A percentile compares a stretch with the other conserved stretches of the same genome.
Conservation (phyloP, 1,140 invertebrate species). For the Magallana gigas region DNA sequence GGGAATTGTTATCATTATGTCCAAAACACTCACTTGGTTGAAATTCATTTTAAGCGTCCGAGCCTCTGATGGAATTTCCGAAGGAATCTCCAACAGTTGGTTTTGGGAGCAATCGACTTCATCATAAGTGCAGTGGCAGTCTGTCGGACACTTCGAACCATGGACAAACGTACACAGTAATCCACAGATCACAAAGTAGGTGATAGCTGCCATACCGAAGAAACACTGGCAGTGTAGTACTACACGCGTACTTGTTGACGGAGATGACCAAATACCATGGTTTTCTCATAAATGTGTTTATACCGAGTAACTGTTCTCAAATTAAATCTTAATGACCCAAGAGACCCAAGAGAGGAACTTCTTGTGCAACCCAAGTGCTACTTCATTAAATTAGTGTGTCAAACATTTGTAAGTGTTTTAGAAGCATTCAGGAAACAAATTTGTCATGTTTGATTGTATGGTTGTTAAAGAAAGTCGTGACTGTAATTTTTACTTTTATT, state of each 20-base stretch:
- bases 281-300: constrained; percentile 4
- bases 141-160: constrained; percentile 7
- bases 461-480: background rate
- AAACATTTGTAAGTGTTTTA: background rate
- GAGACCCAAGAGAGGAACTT: background rate
- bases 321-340: constrained; percentile 7
- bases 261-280: background rate
- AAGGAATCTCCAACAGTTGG: constrained; percentile 24
- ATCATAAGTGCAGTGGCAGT: constrained; percentile 17
- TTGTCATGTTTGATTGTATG: constrained; percentile 32
- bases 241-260: background rate
- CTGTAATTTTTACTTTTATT: background rate
- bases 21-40: constrained; percentile 33
- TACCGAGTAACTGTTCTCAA: constrained; percentile 1
- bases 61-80: background rate
- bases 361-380: background rate
- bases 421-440: constrained; percentile 15
- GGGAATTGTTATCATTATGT: constrained; percentile 42
- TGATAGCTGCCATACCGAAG: background rate
- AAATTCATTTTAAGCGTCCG: constrained; percentile 31
- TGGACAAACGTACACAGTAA: background rate
- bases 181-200: background rate
- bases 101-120: constrained; percentile 35
- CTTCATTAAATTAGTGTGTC: constrained; percentile 14
- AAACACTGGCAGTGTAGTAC: background rate